Evolutionary conservation across 1,140 invertebrate genomes (phyloP), one percentile per base, ranked within the genome.

Genomic region (Sminthurinus signatus): DNA sequence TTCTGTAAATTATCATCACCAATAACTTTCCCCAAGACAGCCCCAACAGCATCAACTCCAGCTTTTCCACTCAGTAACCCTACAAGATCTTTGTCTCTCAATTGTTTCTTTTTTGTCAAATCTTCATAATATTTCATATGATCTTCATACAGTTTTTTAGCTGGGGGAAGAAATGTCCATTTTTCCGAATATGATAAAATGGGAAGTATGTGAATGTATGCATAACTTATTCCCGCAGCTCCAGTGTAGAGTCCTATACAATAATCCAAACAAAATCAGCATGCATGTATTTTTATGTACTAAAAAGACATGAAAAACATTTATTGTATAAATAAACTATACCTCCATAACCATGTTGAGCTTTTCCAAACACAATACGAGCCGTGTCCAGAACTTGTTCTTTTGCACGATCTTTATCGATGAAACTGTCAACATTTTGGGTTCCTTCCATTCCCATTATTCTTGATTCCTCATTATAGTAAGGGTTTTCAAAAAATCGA

Each of bases 231-330:
- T 12, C 81, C 81, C n/a, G 76, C 72, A 29, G 75, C 71, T 4
- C 81, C 80, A 23, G 80, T 76, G 71, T 81, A 81, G 1, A 81
- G 59, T 8, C 80, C n/a, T n/a, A n/a, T n/a, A n/a, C n/a, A n/a
- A n/a, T n/a, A n/a, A n/a, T n/a, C n/a, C n/a, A n/a, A n/a, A n/a
- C n/a, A n/a, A n/a, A n/a, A n/a, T n/a, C n/a, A n/a, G n/a, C n/a
- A n/a, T n/a, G n/a, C n/a, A n/a, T n/a, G n/a, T n/a, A n/a, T n/a
- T n/a, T n/a, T n/a, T n/a, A n/a, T n/a, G n/a, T n/a, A n/a, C n/a
- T n/a, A n/a, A n/a, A n/a, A n/a, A n/a, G n/a, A n/a, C 79, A 42
- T 10, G 36, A 17, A 8, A 42, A 42, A 42, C 8, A 10, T 10
- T 42, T 42, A 42, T 42, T 42, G 36, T 42, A 42, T 42, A 10